Evolutionary conservation across 2,888 invertebrate species (phyloP), one percentile per base, ranked within the genome.

Genomic region (Scaptomyza flava): DNA sequence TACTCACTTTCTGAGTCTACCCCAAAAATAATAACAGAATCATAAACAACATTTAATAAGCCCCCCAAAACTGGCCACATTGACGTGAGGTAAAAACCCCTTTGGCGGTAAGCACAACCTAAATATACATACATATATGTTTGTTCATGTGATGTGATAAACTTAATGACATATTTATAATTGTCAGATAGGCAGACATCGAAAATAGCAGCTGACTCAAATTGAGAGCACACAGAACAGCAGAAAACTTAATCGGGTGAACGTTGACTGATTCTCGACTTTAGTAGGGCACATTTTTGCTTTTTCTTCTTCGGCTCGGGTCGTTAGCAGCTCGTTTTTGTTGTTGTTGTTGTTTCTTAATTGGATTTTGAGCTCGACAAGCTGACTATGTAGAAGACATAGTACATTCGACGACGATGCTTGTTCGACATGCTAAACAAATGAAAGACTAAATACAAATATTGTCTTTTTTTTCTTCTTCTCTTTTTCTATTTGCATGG

Each of bases 161-260:
- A 67, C 38, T 36, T 20, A 7, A 53, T 30, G 34, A n/a, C 34
- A 41, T 63, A 72, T 84, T 67, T 72, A 85, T 86, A 75, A 81
- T 81, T 72, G 79, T 78, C 75, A 53, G 67, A 74, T 62, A 75
- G 72, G 60, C 27, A 54, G 20, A 43, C 59, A 45, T 63, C 63
- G 36, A 65, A 79, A 85, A 82, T 85, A 81, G 70, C 80, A 68
- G 52, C 65, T 68, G 77, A 63, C 36, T 62, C 68, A 62, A 76
- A 81, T 78, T 61, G 67, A 50, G 84, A 68, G 47, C 86, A 80
- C 86, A 80, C 17, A 36, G 48, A 31, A n/a, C n/a, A n/a, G n/a
- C n/a, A n/a, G n/a, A n/a, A n/a, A 46, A 59, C 50, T 45, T 58
- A 66, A 60, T 66, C 57, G 38, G 27, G 42, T 33, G 46, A 41